Evolutionary conservation across 2,888 invertebrate species (phyloP), one percentile per base, ranked within the genome.

Genomic region (Steromphala cineraria): DNA sequence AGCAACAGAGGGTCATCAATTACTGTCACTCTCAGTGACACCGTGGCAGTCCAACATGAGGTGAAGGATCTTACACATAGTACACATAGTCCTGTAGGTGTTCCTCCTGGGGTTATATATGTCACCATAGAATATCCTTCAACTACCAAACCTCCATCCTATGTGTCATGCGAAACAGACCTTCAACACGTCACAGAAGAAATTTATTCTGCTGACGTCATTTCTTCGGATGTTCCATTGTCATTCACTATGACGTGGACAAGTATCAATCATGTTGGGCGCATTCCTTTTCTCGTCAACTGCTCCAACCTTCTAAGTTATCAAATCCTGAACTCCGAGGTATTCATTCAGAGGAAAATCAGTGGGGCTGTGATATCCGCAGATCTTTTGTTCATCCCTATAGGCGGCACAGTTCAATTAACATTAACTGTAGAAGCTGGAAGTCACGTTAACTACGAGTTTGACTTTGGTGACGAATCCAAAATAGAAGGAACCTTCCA

Each of bases 301-400:
- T 89, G 89, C 79, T 83, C 84, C 31, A 89, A 89, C 62, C 79
- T 77, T 15, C 40, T 89, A 8, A 86, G 85, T 40, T 80, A 67
- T 67, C 82, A 84, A 55, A 75, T 80, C 0, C 74, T 88, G 15
- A 79, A 81, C 28, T 80, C 83, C 2, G 84, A 81, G 67, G 84
- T 87, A 5, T 78, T 80, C 13, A 78, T 88, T 19, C 87, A 89
- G 79, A 81, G 80, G 19, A 81, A 79, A 21, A 81, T 89, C 28
- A 67, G 67, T 17, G 83, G 82, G 1, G 71, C 83, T 1, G 67
- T 62, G 15, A 82, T 85, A 4, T 56, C 28, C 2, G 82, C 80
- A 10, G 83, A 84, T 55, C 80, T 79, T 75, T 53, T 67, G 8
- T 85, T 79, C 17, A 80, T 86, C 15, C 76, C 82, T 19, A 77